Conservation (phyloP, 2,888 invertebrate species). For the Baronia brevicornis region DNA sequence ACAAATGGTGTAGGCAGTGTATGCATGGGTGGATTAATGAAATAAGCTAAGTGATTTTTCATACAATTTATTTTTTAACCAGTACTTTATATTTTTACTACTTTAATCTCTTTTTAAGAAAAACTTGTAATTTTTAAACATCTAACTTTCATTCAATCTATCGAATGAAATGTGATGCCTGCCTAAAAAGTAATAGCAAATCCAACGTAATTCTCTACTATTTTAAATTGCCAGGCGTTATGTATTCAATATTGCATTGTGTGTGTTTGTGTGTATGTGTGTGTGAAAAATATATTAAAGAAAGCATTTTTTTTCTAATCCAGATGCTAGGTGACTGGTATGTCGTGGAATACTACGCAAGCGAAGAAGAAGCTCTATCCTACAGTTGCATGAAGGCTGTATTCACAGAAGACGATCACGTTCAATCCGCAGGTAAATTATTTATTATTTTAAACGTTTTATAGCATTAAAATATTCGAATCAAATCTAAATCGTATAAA, state of each 20-base stretch:
- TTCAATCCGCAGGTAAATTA: conserved; percentile 46
- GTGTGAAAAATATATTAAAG: conserved; percentile 8
- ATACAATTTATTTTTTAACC: too few relatives aligned
- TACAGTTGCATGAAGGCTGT: conserved; percentile 91
- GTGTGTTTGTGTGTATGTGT: too few relatives aligned
- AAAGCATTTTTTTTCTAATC: conserved; percentile 16
- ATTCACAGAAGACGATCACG: conserved; percentile 73
- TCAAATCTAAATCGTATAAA: too few relatives aligned
- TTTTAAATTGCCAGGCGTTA: conserved; percentile 6
- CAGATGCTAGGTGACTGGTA: conserved; percentile 90
- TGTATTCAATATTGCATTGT: too few relatives aligned
- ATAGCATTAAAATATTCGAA: too few relatives aligned
- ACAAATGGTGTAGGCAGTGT: too few relatives aligned
- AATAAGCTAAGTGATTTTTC: too few relatives aligned
- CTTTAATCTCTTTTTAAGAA: too few relatives aligned
- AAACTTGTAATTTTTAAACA: background rate
- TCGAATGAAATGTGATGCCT: background rate
- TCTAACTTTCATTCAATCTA: background rate
- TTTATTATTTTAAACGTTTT: too few relatives aligned
- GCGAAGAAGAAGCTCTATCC: conserved; percentile 88
- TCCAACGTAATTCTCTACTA: too few relatives aligned
- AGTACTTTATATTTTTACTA: too few relatives aligned
- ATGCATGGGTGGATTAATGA: too few relatives aligned
- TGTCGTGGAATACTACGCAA: conserved; percentile 92
- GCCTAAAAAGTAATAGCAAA: conserved; percentile 3